Base-by-base conservation (phyloP, 2,113 vertebrate genomes). In the Atherinomorus stipes region DNA sequence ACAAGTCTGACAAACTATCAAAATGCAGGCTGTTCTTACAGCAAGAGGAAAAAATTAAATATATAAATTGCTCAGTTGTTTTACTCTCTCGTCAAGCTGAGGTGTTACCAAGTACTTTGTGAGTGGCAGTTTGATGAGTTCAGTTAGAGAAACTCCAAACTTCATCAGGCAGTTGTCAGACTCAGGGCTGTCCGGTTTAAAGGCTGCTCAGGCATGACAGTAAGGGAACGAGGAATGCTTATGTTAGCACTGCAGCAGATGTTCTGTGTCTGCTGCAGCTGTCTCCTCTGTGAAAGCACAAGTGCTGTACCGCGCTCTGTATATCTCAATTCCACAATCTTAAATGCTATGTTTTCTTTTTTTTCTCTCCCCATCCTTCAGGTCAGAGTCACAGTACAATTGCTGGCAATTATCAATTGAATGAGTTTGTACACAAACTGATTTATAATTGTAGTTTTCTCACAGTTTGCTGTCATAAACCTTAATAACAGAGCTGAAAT, bases 201-300 rank as follows among this genome's bases (percentile, higher is more conserved):
- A 71, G 70, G 71, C 76, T 65, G 71, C 83, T 89, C 66, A 85
- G 78, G 83, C 84, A 47, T 86, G 70, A 82, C 88, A 76, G 80
- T 59, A 11, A 45, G 10, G 62, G 63, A 72, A 42, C 8, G 37
- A 88, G 78, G 58, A 26, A 66, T 21, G 74, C 61, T 76, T 85
- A 45, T 80, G 80, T 80, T 84, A 42, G 63, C 81, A 34, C 50
- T 26, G 58, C 38, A 85, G 74, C 91, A 92, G 91, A 91, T 92
- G 91, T 90, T 91, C 54, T 10, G 18, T 74, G 76, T 58, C 63
- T 50, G 61, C 40, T 78, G 58, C 85, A 91, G 84, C 88, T 90
- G 88, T 87, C 84, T 85, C 23, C 54, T 52, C 31, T 78, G 85
- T 81, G 57, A 62, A 77, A 83, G 86, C 66, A 77, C 56, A 73